Evolutionary conservation across 2,888 invertebrate species (phyloP), one percentile per base, ranked within the genome.

Genomic region (Andrena fulva): DNA sequence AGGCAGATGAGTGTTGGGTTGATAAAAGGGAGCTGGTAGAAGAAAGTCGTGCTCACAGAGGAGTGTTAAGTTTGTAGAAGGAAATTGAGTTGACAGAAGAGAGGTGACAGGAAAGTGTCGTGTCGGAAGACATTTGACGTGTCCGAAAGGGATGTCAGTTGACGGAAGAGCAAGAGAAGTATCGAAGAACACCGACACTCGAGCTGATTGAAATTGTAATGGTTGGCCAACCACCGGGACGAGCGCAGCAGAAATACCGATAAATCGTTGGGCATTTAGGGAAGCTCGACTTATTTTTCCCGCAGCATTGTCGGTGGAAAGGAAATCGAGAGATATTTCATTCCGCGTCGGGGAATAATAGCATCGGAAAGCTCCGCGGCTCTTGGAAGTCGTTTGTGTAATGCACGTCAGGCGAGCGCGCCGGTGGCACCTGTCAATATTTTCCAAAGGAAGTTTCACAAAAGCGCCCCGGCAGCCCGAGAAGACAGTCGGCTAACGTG

Each of bases 371-470:
- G 60, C 72, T 63, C 69, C 68, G 66, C 29, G 73, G 74, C 77
- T 77, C 67, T 74, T 62, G 59, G 72, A 33, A 75, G 75, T 74
- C 83, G 86, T 86, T 89, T 86, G 79, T 79, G 80, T 76, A 88
- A 89, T 79, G 80, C 66, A 77, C 77, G 77, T 74, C 74, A 68
- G 48, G 62, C 59, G 64, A 82, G 71, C 88, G 75, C 63, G 77
- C n/a, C 76, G 48, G 31, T 80, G 89, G 82, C 88, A 87, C 62
- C 85, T 89, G 86, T 71, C 89, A 80, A 89, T 89, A 89, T 77
- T 85, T 78, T 77, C 79, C 50, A 80, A 79, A 71, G 81, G 80
- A 88, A 85, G 64, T 86, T 84, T 76, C 69, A 85, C 85, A 83
- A 89, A 82, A 80, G 75, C 71, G 70, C 66, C 69, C 64, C 84